phyloP scores from a whole-genome alignment of 1,140 invertebrate species.

The Calephelis virginiensis region DNA sequence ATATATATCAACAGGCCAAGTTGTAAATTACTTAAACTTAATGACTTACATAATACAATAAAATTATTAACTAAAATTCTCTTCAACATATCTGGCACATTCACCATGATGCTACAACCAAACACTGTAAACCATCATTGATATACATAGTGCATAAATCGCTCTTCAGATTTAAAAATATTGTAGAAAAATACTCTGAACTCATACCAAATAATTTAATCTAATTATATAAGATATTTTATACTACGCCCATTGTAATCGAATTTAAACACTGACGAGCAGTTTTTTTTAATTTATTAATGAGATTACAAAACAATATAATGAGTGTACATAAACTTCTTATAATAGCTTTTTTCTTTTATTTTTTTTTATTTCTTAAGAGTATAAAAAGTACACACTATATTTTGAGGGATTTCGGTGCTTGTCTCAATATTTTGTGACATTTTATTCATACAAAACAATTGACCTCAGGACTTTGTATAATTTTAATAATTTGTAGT shows the following conservation, averaged over 20 bases:
- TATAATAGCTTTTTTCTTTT: conserved; percentile 27
- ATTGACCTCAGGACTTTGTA: conserved; percentile 19
- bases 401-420: conserved; percentile 11
- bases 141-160: conserved; percentile 71
- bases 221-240: conserved; percentile 56
- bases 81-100: conserved; percentile 75
- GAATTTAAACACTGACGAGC: conserved; percentile 40
- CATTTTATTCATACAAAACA: conserved; percentile 21
- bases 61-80: conserved; percentile 78
- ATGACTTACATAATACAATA: conserved; percentile 78
- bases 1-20: conserved; percentile 78
- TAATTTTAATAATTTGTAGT: conserved; percentile 14
- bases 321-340: conserved; percentile 18
- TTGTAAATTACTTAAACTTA: conserved; percentile 79
- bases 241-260: conserved; percentile 52
- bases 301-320: conserved; percentile 47
- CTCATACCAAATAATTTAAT: conserved; percentile 65
- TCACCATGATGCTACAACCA: conserved; percentile 70
- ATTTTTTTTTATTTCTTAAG: conserved; percentile 16
- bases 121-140: conserved; percentile 63
- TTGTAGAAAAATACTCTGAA: conserved; percentile 77
- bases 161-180: conserved; percentile 71
- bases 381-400: conserved; percentile 22
- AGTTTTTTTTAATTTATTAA: conserved; percentile 51
- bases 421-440: conserved; percentile 16